Evolutionary conservation across 2,888 invertebrate genomes (phyloP), one percentile per base, ranked within the genome.

Genomic region (Drosophila pseudotakahashii): DNA sequence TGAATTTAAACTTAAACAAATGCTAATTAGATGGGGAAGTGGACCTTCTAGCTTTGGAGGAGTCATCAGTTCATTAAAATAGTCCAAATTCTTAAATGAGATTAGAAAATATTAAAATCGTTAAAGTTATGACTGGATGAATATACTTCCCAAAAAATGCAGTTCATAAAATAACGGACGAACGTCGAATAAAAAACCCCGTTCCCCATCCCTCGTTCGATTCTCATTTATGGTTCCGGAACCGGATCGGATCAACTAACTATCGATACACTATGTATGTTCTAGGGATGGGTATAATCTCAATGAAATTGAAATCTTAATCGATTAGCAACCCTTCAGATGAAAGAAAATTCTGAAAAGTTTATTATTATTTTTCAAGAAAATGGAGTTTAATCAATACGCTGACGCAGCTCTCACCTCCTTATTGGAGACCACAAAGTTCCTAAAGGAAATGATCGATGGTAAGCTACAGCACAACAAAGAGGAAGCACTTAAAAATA

Each of bases 1-100:
- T 68, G n/a, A 68, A 39, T 68, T 64, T 67, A 52, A 64, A 67
- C 44, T 66, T 66, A 54, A 68, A 54, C 34, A 68, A 68, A 68
- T 47, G 64, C 19, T 68, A 68, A 66, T 66, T 47, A 66, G 45
- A 19, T 44, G 32, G n/a, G 13, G 16, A 11, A 3, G 47, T 32
- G 16, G 6, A n/a, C 11, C 11, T 16, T 26, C 6, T 30, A 37
- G 13, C 11, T 42, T 23, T 7, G n/a, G 13, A 14, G 6, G 16
- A 2, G 5, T 1, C 30, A 51, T 66, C 11, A 13, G 19, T 57
- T 55, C 13, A 58, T 39, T 39, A 19, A 14, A 55, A 37, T 16
- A 23, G 7, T 23, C 13, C 13, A 6, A 23, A 7, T 41, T 39
- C 5, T 3, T 16, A 1, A 39, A 39, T 14, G 39, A 9, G 7